Evolutionary conservation across 2,797 vertebrate species (phyloP).

Genomic region (Cheirogaleus major): DNA sequence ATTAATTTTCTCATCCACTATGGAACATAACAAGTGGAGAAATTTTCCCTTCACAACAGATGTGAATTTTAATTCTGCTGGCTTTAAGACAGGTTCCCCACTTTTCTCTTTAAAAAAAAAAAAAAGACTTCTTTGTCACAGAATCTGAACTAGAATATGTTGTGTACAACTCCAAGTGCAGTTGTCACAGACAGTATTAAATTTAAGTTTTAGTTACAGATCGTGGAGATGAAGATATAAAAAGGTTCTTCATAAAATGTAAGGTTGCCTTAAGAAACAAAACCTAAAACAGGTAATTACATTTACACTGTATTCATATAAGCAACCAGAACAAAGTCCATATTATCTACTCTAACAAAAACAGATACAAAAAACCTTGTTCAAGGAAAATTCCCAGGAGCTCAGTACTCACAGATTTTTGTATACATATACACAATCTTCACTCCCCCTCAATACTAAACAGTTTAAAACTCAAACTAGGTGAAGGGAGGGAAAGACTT

Average conservation of each 20-base stretch:
- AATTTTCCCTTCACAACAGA: neutral
- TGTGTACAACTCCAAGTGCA: neutral
- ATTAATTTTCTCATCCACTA: slow-evolving; percentile 49
- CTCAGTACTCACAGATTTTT: neutral
- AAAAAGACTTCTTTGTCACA: neutral
- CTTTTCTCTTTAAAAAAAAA: neutral
- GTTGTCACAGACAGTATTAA: neutral
- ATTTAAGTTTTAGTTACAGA: slow-evolving; percentile 8
- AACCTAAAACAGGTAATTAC: neutral
- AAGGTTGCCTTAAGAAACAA: slow-evolving; percentile 28
- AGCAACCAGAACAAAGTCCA: slow-evolving; percentile 17
- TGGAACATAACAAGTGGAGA: neutral
- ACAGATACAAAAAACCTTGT: neutral
- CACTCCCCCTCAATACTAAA: neutral
- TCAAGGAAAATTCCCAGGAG: neutral
- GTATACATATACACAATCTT: neutral
- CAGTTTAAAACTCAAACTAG: slow-evolving; percentile 15
- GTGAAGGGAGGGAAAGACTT: neutral
- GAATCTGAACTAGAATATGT: neutral
- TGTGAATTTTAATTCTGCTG: slow-evolving; percentile 45
- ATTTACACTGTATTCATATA: neutral
- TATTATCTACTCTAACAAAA: slow-evolving; percentile 23
- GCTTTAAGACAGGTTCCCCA: neutral
- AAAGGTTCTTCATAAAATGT: slow-evolving; percentile 5
- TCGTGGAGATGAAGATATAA: neutral